These are phyloP conservation scores for Tricholauxania praeusta DNA, from an alignment of 2,888 invertebrate species.

Conservation along the genomic window DNA sequence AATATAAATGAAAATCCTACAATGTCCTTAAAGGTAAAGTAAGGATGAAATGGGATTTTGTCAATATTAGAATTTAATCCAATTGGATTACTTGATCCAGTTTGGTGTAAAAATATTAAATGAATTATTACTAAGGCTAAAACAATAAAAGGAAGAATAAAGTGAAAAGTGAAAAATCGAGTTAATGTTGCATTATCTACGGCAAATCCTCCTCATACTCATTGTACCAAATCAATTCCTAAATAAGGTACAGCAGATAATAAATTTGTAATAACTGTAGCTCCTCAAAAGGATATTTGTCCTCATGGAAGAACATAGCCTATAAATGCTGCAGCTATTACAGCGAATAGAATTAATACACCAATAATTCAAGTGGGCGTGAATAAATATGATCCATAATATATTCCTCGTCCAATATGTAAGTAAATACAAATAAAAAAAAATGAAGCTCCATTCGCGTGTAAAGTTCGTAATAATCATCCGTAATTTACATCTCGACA, in stretches of 20 bases:
- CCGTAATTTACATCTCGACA: conserved; percentile 67
- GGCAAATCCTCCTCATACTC: conserved; percentile 83
- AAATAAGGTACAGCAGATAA: conserved; percentile 79
- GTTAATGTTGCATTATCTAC: conserved; percentile 80
- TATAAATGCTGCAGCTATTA: conserved; percentile 81
- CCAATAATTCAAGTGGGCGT: conserved; percentile 76
- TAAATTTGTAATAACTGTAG: conserved; percentile 83
- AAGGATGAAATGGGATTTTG: conserved; percentile 79
- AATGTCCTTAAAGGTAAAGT: conserved; percentile 75
- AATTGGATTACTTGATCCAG: conserved; percentile 77
- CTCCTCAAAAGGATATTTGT: conserved; percentile 86
- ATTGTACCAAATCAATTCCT: conserved; percentile 74
- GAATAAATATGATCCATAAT: conserved; percentile 71
- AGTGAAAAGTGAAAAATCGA: conserved; percentile 81
- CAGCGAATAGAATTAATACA: conserved; percentile 74
- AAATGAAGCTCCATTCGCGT: conserved; percentile 80
- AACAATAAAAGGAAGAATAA: conserved; percentile 79
- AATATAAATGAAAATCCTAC: conserved; percentile 73
- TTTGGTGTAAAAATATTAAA: conserved; percentile 75
- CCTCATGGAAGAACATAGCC: conserved; percentile 84
- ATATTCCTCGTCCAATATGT: conserved; percentile 77
- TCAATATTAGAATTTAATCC: conserved; percentile 75
- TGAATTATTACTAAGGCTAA: conserved; percentile 74
- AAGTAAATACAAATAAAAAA: conserved; percentile 79
- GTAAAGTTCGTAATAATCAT: conserved; percentile 62